Base-by-base conservation (phyloP, 1,140 invertebrate species). In the Halesus radiatus region DNA sequence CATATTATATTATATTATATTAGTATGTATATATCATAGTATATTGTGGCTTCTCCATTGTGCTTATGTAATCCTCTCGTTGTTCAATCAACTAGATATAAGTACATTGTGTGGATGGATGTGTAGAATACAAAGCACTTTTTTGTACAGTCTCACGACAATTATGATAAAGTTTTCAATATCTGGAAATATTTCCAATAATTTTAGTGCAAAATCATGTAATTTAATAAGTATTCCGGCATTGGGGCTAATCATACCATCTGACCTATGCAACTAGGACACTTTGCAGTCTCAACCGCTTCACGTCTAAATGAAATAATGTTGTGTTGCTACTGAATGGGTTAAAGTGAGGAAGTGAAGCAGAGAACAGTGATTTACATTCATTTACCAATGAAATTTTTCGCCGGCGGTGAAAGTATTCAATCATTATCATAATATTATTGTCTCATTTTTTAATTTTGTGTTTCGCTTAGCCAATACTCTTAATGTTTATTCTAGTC, bases 401-500 rank as follows among this genome's bases (percentile, higher is more conserved):
- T 20, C 56, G 23, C n/a, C 5, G 20, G n/a, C 20, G 54, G n/a
- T n/a, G 20, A 18, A 22, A 60, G 7, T 22, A 23, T 60, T 23
- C 23, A 20, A 18, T 23, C 56, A 13, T 22, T 23, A 20, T 22
- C n/a, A 13, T 60, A 68, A 20, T 37, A 37, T 37, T 18, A 29
- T 29, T 66, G 20, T 66, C 62, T 13, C n/a, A 20, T 50, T 20
- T 70, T 45, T 52, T 70, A 70, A n/a, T 70, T 70, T 70, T 50
- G 66, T 50, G 37, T 50, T 50, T 70, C 32, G 66, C 66, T 70
- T 70, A 70, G 66, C 66, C 16, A 70, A 70, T 70, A 70, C 23
- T 70, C 15, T 70, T 70, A 23, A 70, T 29, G 10, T 74, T 53
- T 53, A 74, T 74, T 74, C 70, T 74, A 74, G 70, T 74, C 70